Evolutionary conservation across 2,888 invertebrate species (phyloP).

Genomic region (Seira ritae): DNA sequence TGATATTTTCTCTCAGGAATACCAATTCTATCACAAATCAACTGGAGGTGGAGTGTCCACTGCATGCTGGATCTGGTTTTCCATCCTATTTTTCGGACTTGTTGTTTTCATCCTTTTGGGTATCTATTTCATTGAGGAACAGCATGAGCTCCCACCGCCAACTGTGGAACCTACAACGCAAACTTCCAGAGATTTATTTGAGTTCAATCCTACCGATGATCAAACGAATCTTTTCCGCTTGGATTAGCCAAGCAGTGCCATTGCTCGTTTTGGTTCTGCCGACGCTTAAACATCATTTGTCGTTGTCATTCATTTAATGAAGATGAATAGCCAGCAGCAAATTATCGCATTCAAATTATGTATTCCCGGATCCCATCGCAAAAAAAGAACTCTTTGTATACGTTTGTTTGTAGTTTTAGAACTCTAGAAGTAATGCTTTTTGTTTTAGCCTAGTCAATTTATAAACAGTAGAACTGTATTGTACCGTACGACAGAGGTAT

Average conservation of each 20-base stretch:
- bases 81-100: slow-evolving; percentile 62
- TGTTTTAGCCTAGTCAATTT: too few relatives aligned
- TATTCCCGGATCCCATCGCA: too few relatives aligned
- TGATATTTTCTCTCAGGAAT: slow-evolving; percentile 52
- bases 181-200: slow-evolving; percentile 50
- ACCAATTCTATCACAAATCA: slow-evolving; percentile 68
- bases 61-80: slow-evolving; percentile 67
- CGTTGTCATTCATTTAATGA: not conserved
- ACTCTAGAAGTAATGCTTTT: too few relatives aligned
- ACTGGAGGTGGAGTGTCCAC: slow-evolving; percentile 58
- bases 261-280: not conserved
- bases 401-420: too few relatives aligned
- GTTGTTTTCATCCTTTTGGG: slow-evolving; percentile 64
- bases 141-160: slow-evolving; percentile 51
- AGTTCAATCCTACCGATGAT: slow-evolving; percentile 53
- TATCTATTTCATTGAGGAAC: slow-evolving; percentile 63
- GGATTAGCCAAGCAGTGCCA: slow-evolving; percentile 39
- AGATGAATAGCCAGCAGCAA: too few relatives aligned
- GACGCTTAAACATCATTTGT: not conserved
- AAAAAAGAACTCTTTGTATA: too few relatives aligned
- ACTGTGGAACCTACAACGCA: slow-evolving; percentile 46
- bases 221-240: slow-evolving; percentile 44
- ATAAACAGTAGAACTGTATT: too few relatives aligned
- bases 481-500: too few relatives aligned
- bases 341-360: too few relatives aligned